Evolutionary conservation across 1,140 invertebrate species (phyloP).

Genomic region (Drosophila kepulauana): DNA sequence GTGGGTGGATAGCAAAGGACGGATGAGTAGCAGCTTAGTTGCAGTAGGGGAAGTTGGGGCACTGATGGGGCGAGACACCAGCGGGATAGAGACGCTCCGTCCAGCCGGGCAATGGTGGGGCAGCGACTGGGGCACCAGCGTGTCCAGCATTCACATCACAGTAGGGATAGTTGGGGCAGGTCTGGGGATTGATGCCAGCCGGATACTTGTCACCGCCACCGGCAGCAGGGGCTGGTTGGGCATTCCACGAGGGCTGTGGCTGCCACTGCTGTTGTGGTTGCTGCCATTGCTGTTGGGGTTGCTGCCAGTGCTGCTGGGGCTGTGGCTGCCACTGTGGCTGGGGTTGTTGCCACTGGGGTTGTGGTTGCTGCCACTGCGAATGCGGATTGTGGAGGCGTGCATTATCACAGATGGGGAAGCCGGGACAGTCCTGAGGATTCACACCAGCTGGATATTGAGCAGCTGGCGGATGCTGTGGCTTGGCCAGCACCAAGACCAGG

Average conservation of each 20-base stretch:
- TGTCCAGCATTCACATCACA: conserved; percentile 81
- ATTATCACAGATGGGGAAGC: conserved; percentile 85
- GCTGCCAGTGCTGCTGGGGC: conserved; percentile 59
- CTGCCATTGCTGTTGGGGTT: conserved; percentile 54
- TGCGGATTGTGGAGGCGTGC: conserved; percentile 79
- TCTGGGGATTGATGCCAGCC: conserved; percentile 84
- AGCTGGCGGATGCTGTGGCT: conserved; percentile 78
- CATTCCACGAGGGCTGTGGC: conserved; percentile 71
- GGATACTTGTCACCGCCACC: conserved; percentile 83
- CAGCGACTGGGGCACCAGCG: conserved; percentile 61
- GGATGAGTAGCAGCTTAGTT: conserved; percentile 50
- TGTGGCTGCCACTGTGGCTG: conserved; percentile 67
- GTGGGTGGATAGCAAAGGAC: conserved; percentile 1
- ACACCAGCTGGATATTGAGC: conserved; percentile 84
- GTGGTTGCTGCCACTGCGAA: conserved; percentile 69
- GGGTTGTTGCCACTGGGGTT: conserved; percentile 71
- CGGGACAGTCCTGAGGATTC: conserved; percentile 84
- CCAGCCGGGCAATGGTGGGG: conserved; percentile 81
- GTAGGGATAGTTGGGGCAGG: conserved; percentile 85
- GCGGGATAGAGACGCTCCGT: conserved; percentile 85
- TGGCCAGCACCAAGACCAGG: conserved; percentile 71
- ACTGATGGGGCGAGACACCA: conserved; percentile 84
- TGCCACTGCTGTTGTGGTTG: conserved; percentile 68
- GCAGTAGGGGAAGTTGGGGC: conserved; percentile 86
- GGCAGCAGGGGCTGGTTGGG: conserved; percentile 61